Conservation (phyloP, 2,113 vertebrate genomes). For the Engystomops pustulosus region DNA sequence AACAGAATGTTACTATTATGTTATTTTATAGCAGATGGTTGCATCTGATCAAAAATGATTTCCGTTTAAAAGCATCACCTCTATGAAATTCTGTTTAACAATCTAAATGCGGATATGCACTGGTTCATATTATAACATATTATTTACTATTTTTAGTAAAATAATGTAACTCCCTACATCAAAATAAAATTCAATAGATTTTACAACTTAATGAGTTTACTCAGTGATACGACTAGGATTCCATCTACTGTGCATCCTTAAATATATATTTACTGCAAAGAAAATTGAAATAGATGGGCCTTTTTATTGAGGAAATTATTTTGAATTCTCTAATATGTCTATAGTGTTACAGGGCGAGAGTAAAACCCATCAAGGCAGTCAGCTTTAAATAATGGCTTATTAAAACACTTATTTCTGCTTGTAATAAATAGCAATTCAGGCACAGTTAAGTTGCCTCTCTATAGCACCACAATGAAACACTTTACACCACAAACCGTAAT, state of each 20-base stretch:
- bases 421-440: constrained; percentile 43
- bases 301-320: constrained; percentile 46
- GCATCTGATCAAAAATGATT: not conserved
- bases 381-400: constrained; percentile 54
- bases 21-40: too few relatives aligned
- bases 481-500: constrained; percentile 23
- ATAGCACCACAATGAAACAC: constrained; percentile 38
- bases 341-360: constrained; percentile 11
- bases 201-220: constrained; percentile 9
- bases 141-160: constrained; percentile 14
- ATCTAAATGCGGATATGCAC: not conserved
- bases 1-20: too few relatives aligned
- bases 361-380: constrained; percentile 51
- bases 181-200: constrained; percentile 2
- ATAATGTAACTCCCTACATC: constrained; percentile 12
- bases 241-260: constrained; percentile 26
- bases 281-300: constrained; percentile 53
- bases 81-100: not conserved
- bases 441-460: constrained; percentile 24
- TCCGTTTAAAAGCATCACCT: not conserved
- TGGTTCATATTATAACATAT: not conserved
- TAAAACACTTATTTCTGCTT: constrained; percentile 53
- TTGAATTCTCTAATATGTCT: constrained; percentile 41
- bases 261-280: constrained; percentile 44
- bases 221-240: constrained; percentile 6